phyloP scores from a whole-genome alignment of 1,140 invertebrate genomes.

The Plodia interpunctella region DNA sequence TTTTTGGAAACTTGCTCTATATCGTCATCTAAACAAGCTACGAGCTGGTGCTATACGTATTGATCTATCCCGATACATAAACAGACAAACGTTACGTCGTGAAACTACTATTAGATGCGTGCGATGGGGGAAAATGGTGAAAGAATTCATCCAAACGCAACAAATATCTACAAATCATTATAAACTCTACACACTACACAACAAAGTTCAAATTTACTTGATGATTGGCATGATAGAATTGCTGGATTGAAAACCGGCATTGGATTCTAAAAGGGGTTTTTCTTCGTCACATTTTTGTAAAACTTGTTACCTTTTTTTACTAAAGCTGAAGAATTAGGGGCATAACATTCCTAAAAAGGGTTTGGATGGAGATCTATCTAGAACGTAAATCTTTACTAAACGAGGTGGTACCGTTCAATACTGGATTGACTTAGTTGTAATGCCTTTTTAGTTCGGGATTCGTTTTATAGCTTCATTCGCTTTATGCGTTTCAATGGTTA shows the following conservation, averaged over 20 bases:
- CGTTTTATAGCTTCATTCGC: not conserved
- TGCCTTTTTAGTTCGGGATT: not conserved
- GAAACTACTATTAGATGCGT: not conserved
- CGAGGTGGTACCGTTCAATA: not conserved
- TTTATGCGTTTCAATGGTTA: not conserved
- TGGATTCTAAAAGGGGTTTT: not conserved
- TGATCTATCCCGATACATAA: not conserved
- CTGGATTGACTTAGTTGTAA: slow-evolving; percentile 5
- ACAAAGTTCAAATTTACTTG: not conserved
- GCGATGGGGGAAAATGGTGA: not conserved
- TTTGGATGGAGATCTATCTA: not conserved
- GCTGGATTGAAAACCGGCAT: not conserved
- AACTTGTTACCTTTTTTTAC: not conserved
- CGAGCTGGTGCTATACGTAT: too few relatives aligned
- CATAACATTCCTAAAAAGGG: slow-evolving; percentile 1
- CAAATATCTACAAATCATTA: not conserved
- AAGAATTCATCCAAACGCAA: not conserved
- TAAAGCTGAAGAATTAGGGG: not conserved
- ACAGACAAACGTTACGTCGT: not conserved
- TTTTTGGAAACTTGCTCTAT: too few relatives aligned
- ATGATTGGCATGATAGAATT: not conserved
- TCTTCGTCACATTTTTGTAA: not conserved
- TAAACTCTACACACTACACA: not conserved
- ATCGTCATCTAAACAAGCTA: too few relatives aligned
- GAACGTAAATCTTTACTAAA: slow-evolving; percentile 7